These are phyloP conservation scores for Axinella damicornis DNA, from an alignment of 37 sponge, comb jelly and placozoan species.

Conservation along the genomic window DNA sequence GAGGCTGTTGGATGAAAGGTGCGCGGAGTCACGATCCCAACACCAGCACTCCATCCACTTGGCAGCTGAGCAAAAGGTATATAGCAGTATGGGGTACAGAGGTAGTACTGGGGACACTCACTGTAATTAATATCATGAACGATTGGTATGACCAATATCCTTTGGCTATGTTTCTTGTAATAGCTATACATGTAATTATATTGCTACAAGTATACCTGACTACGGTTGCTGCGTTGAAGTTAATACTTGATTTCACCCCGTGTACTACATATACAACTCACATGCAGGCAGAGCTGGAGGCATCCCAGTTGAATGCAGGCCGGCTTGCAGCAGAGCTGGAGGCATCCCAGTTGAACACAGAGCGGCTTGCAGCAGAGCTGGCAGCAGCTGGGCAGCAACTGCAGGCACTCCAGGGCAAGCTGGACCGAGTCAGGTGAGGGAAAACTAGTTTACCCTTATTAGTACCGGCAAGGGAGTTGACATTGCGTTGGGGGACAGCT, in stretches of 20 bases:
- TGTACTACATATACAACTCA: too few relatives aligned
- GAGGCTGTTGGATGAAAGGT: constrained; percentile 39
- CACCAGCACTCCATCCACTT: constrained; percentile 33
- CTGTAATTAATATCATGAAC: too few relatives aligned
- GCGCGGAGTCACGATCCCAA: constrained; percentile 45
- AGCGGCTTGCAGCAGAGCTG: constrained; percentile 23
- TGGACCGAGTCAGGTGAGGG: constrained; percentile 48
- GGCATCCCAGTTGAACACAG: constrained; percentile 25
- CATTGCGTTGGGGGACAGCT: too few relatives aligned
- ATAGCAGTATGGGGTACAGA: neutral
- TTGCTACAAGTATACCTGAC: too few relatives aligned
- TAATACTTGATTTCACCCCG: neutral
- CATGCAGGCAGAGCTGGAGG: constrained; percentile 41
- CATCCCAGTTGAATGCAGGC: constrained; percentile 35
- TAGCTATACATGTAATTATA: too few relatives aligned
- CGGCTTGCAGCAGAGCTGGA: constrained; percentile 24
- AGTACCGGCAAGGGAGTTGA: too few relatives aligned
- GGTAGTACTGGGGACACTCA: too few relatives aligned
- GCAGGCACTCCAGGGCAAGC: constrained; percentile 47
- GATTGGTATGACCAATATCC: too few relatives aligned
- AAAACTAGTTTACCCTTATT: too few relatives aligned
- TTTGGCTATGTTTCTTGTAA: too few relatives aligned
- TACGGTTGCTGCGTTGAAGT: too few relatives aligned
- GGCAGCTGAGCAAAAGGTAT: constrained; percentile 12
- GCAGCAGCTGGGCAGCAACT: constrained; percentile 36